Base-by-base conservation (phyloP, 2,797 vertebrate genomes). In the Decapterus maruadsi region DNA sequence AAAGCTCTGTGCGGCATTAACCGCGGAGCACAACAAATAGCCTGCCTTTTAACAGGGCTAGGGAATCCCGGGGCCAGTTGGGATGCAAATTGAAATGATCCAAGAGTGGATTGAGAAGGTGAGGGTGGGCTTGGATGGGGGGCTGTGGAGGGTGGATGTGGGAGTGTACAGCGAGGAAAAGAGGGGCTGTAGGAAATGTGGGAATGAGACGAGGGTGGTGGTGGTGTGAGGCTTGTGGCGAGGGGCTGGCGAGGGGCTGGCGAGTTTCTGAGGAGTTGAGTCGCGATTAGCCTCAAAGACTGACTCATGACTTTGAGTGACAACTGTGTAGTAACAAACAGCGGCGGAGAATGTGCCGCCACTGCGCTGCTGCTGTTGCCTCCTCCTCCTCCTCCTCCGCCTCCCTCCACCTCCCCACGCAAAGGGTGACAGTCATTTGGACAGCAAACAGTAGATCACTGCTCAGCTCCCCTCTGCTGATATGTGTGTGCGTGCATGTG, bases 1-100 rank as follows among this genome's bases (percentile, higher is more conserved):
- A 95, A 95, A 95, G 95, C 95, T 95, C 95, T 95, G 94, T 14
- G 72, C 84, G 87, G 95, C 93, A 96, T 96, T 96, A 96, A 94
- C 95, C 91, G 90, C 92, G 56, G 92, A 95, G 94, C 95, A 96
- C 95, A 96, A 96, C 95, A 96, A 96, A 96, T 95, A 95, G 93
- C 92, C 93, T 90, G 91, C 89, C 94, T 94, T 94, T 95, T 95
- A 95, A 94, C 95, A 90, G 94, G 93, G 92, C 92, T 87, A 80
- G 89, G 90, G 92, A 92, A 94, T 93, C 88, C 93, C 86, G 72
- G 87, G 93, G 93, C 93, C 93, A 87, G 93, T 92, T 82, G 85
- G 89, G 92, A 95, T 95, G 95, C 95, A 95, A 95, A 96, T 95
- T 94, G 94, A 94, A 93, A 93, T 95, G 94, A 95, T 94, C 94